Base-by-base conservation (phyloP, 2,113 vertebrate species). In the Anolis sagrei region DNA sequence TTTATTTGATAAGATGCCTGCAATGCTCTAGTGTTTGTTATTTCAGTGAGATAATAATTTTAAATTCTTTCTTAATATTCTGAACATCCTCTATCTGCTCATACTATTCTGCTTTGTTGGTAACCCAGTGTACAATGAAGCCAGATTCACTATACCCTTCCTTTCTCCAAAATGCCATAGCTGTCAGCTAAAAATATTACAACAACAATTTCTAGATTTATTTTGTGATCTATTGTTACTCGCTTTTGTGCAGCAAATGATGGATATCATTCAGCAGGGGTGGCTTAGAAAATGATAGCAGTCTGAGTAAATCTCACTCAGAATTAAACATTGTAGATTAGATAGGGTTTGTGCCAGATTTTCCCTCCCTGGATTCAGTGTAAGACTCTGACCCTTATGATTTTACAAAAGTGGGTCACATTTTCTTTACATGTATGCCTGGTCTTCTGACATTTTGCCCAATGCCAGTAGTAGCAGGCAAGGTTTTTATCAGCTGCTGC, bases 321-420 rank as follows among this genome's bases (percentile, higher is more conserved):
- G 14, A 87, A 92, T 91, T 91, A 94, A 95, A 93, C 93, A 94
- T 86, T 89, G 83, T 91, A 92, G 92, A 92, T 94, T 87, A 91
- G 89, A 93, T 93, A 93, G 92, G 39, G 85, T 79, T 89, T 76
- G 79, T 91, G 90, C 93, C 93, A 94, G 89, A 89, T 86, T 91
- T 90, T 88, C 90, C 89, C n/a, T n/a, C 92, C 54, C 58, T 85
- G 89, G 92, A 92, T 92, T 95, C 93, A 93, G 86, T 92, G 91
- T 92, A 94, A 93, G 91, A 90, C 92, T 91, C 86, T 95, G 94
- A 93, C 92, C 92, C 92, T 76, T 1, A 1, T 1, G 39, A 87
- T 91, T 91, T 94, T 94, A 94, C 92, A 95, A 73, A 94, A 95
- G 81, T 93, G 93, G 91, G 94, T 94, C 92, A 94, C 68, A 88